phyloP scores from a whole-genome alignment of 2,888 invertebrate genomes.

The Stomorhina lunata region DNA sequence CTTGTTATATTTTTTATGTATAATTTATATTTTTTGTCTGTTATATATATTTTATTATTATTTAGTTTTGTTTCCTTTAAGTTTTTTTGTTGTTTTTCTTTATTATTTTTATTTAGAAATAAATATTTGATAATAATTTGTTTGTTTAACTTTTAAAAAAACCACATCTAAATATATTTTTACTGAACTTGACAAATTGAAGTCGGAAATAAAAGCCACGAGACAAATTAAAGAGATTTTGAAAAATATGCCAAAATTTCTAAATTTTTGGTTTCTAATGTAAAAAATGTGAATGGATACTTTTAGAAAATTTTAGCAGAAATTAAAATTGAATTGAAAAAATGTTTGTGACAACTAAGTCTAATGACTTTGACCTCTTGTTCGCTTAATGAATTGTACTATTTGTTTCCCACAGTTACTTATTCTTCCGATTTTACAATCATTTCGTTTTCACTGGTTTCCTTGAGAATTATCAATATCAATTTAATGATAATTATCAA shows the following conservation, averaged over 20 bases:
- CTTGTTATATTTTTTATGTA: constrained; percentile 71
- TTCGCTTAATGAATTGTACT: no score
- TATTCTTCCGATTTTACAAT: no score
- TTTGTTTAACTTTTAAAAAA: background rate
- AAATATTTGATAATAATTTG: background rate
- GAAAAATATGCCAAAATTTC: background rate
- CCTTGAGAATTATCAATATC: no score
- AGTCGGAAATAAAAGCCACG: background rate
- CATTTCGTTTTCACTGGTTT: no score
- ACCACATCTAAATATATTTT: background rate
- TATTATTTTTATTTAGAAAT: constrained; percentile 26
- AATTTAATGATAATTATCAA: no score
- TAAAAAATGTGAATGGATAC: no score
- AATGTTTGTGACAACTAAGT: no score
- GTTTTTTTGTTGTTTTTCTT: constrained; percentile 13
- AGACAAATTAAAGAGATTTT: constrained; percentile 18
- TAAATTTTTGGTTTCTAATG: no score
- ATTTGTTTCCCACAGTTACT: no score
- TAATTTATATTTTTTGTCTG: constrained; percentile 67
- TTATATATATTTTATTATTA: constrained; percentile 24
- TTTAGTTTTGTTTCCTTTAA: constrained; percentile 16
- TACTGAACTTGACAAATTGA: background rate
- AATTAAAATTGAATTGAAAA: no score
- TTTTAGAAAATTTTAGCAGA: background rate
- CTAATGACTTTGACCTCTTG: no score